phyloP scores from a whole-genome alignment of 2,113 vertebrate species.

The Todiramphus saurophagus region DNA sequence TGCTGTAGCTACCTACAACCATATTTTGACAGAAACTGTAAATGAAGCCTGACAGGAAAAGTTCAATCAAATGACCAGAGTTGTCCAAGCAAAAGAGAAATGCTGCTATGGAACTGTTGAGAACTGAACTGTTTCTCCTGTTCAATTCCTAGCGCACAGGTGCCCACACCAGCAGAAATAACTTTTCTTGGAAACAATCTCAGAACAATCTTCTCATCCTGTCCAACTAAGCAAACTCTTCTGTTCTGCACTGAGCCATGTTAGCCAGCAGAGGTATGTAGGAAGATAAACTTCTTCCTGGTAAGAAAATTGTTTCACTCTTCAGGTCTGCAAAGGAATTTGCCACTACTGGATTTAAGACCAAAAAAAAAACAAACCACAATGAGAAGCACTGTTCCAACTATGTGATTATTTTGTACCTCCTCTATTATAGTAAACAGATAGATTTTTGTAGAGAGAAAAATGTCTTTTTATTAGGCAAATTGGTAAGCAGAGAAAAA shows the following conservation, averaged over 20 bases:
- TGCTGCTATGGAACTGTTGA: background rate
- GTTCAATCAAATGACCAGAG: background rate
- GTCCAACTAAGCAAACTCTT: background rate
- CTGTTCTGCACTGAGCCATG: rapidly evolving
- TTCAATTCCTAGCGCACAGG: background rate
- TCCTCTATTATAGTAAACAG: background rate
- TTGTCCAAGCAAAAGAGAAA: background rate
- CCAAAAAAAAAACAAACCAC: background rate
- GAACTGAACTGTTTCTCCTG: background rate
- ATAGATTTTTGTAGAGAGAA: background rate
- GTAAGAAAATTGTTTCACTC: background rate
- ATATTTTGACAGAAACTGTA: background rate
- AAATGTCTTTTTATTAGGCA: background rate
- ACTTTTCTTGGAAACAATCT: background rate
- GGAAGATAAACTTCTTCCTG: background rate
- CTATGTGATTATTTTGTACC: background rate
- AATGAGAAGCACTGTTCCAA: background rate
- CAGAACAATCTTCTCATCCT: rapidly evolving
- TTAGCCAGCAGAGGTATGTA: background rate
- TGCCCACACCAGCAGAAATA: background rate
- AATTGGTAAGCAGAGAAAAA: background rate
- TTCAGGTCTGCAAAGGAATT: background rate
- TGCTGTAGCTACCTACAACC: background rate
- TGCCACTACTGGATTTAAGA: background rate
- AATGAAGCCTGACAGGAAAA: background rate